Base-by-base conservation (phyloP, 2,797 vertebrate species). In the Sebastolobus alascanus region DNA sequence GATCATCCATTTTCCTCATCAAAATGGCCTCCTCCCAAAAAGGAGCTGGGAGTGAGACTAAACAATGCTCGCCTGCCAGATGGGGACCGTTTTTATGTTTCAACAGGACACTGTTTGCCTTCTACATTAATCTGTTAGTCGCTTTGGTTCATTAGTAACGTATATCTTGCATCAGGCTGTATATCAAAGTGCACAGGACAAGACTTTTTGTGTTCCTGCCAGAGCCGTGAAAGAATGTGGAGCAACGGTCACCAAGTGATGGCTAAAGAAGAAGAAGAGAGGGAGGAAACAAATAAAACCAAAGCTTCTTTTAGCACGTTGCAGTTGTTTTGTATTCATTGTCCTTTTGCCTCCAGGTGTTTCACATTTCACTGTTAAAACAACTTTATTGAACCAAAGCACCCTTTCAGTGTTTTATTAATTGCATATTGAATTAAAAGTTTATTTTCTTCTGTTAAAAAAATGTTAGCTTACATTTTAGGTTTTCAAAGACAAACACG, bases 11-110 rank as follows among this genome's bases (percentile, higher is more conserved):
- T 83, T 78, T 70, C 77, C 73, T 33, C 16, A 65, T 88, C 83
- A 60, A 66, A 81, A 68, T 82, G 68, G 59, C 73, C 31, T 46
- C 64, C 72, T 61, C 74, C 37, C 63, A 38, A 66, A 10, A 86
- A 80, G 52, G 20, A 79, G 79, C 8, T 67, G 58, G 61, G 85
- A 55, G 55, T 66, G 72, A 90, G 83, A 85, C 84, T 82, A 83
- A 89, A 87, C 76, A 88, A 84, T 55, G 78, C 13, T 6, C 14
- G 64, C 59, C 76, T 66, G 71, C 88, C 85, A 92, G 87, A 90
- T 84, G 85, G 79, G 22, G 43, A 43, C 35, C 43, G 67, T 73
- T 46, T 75, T 38, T 40, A 18, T 8, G 46, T 84, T 80, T 90
- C 70, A 79, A 63, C 68, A 59, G 80, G 77, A 67, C 12, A 16